Conservation (phyloP, 2,888 invertebrate genomes). For the Pterobdella sp. region DNA sequence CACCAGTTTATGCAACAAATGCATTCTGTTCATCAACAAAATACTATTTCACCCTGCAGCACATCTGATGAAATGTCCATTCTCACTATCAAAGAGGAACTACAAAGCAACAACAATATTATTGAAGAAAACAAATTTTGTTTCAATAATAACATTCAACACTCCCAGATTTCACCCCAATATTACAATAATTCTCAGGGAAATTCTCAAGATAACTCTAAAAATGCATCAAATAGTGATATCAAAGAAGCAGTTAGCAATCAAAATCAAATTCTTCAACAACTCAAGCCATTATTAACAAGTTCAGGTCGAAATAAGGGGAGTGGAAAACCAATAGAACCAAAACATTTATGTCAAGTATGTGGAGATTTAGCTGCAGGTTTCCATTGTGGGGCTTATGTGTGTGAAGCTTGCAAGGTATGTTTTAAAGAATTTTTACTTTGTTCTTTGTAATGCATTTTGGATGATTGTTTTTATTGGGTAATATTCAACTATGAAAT, state of each 20-base stretch:
- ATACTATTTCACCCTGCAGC: conserved; percentile 17
- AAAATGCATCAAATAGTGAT: background rate
- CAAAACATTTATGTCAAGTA: conserved; percentile 44
- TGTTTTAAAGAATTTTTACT: background rate
- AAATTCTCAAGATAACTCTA: background rate
- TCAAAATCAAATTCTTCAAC: background rate
- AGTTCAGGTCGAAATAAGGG: conserved; percentile 37
- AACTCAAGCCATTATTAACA: conserved; percentile 29
- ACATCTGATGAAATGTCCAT: conserved; percentile 22
- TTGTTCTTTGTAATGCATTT: background rate
- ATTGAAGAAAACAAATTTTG: background rate
- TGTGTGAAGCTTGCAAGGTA: conserved; percentile 51
- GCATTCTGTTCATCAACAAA: background rate
- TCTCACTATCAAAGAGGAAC: conserved; percentile 25
- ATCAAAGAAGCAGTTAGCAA: background rate
- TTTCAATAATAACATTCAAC: conserved; percentile 3
- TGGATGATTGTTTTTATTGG: background rate
- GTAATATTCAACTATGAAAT: no score
- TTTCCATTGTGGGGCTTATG: conserved; percentile 49
- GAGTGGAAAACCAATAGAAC: conserved; percentile 35
- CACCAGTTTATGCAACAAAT: background rate
- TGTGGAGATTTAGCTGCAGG: conserved; percentile 49
- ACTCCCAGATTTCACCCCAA: background rate
- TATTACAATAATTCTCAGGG: background rate
- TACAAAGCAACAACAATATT: background rate